Conservation (phyloP, 2,113 vertebrate species). For the Sapayoa aenigma region DNA sequence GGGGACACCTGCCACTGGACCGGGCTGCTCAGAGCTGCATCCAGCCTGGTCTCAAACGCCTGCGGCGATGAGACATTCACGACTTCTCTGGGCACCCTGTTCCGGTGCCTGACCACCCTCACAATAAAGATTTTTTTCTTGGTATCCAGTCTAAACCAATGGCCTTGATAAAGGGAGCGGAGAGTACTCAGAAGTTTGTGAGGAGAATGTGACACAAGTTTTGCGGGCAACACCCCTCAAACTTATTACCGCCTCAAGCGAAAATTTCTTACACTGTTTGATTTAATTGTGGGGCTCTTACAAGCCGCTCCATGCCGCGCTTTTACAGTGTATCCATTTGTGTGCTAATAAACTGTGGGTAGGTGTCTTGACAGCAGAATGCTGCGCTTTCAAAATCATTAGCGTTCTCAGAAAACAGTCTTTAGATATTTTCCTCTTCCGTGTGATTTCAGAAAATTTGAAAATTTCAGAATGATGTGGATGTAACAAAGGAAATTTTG, state of each 20-base stretch:
- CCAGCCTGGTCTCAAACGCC: fast-evolving
- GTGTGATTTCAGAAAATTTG: neutral
- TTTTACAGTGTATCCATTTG: neutral
- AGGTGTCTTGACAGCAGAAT: neutral
- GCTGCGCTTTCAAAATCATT: neutral
- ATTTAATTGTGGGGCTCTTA: neutral
- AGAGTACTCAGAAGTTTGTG: neutral
- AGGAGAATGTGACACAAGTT: neutral
- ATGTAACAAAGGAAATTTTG: neutral
- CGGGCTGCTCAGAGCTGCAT: fast-evolving
- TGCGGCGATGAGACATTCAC: fast-evolving
- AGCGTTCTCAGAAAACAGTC: neutral
- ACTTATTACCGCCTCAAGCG: fast-evolving
- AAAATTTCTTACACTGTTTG: neutral
- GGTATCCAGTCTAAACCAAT: fast-evolving
- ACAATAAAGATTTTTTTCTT: neutral
- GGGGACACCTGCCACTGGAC: fast-evolving
- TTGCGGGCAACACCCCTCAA: neutral
- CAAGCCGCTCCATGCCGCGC: fast-evolving
- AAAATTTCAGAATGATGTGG: neutral
- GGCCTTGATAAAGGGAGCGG: neutral
- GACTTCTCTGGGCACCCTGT: fast-evolving
- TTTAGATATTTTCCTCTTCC: fast-evolving
- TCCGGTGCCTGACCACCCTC: neutral
- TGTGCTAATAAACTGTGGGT: neutral